Percentiles rank a stretch among this genome's conserved stretches.
These are phyloP conservation scores for Zaprionus kolodkinae DNA, from an alignment of 1,140 invertebrate species.

Conservation along the genomic window DNA sequence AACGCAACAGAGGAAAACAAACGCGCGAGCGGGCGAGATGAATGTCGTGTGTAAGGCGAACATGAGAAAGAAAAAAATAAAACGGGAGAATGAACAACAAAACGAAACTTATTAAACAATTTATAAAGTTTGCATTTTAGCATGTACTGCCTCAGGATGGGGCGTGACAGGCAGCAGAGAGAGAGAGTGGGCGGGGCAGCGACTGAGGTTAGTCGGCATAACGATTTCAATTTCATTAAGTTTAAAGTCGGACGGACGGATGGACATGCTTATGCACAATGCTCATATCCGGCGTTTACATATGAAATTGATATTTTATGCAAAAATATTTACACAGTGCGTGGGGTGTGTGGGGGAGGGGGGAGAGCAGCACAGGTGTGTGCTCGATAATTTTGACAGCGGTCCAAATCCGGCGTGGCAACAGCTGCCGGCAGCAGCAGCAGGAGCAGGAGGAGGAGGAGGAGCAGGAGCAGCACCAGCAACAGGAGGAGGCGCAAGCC, in stretches of 20 bases:
- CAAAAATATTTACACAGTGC: slow-evolving; percentile 66
- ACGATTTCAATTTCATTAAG: slow-evolving; percentile 71
- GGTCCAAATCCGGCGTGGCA: slow-evolving; percentile 11
- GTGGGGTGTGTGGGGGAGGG: background rate
- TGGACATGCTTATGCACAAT: slow-evolving; percentile 36
- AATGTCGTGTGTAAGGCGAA: slow-evolving; percentile 26
- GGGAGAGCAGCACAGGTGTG: slow-evolving; percentile 43
- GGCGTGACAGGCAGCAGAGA: background rate
- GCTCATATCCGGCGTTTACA: slow-evolving; percentile 52
- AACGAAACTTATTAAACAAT: slow-evolving; percentile 56
- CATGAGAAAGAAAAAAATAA: background rate
- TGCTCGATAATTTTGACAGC: slow-evolving; percentile 65
- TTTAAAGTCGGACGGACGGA: slow-evolving; percentile 45
- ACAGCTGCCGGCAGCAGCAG: background rate
- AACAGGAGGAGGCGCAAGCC: background rate
- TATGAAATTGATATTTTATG: slow-evolving; percentile 80
- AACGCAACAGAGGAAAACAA: slow-evolving; percentile 32
- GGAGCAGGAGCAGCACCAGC: background rate
- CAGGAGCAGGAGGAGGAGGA: background rate
- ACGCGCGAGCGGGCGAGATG: slow-evolving; percentile 12
- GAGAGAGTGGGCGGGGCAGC: background rate
- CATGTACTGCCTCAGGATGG: slow-evolving; percentile 12
- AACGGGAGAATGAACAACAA: background rate
- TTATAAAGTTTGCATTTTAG: slow-evolving; percentile 50
- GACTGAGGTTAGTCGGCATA: slow-evolving; percentile 13